Evolutionary conservation across 2,888 invertebrate genomes (phyloP), one percentile per base, ranked within the genome.

Genomic region (Oligia strigilis): DNA sequence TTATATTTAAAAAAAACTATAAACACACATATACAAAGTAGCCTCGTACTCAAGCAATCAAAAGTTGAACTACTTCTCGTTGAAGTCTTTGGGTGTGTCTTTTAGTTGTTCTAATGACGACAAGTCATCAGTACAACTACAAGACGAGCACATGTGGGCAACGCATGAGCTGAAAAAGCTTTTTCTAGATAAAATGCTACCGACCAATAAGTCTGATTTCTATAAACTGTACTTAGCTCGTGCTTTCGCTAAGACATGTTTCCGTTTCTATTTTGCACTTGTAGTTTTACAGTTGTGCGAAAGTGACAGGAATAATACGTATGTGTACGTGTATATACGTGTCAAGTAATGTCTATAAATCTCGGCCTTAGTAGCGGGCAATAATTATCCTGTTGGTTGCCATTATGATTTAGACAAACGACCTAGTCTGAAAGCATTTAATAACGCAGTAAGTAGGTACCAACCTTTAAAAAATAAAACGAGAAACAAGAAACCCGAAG

Each of bases 121-220:
- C n/a, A 60, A 23, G 58, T 58, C 23, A n/a, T 58, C n/a, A 58
- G 58, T n/a, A 58, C 14, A 14, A 43, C 23, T n/a, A 11, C 1
- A 36, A 36, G 29, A 62, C 36, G 36, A 36, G 4, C 4, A 46
- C 4, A 17, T 23, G 13, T 55, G 4, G 29, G 23, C 23, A 60
- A 49, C 0, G 8, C 11, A 4, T 36, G 36, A 6, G 4, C 3
- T 2, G 17, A 4, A 0, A 19, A 55, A 64, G 8, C 8, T 0
- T 40, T 23, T 19, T 40, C 14, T 75, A 36, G 6, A 40, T 4
- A 40, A n/a, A 55, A 43, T 23, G 5, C 17, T 2, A 36, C 0
- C 13, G 8, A 55, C 0, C 5, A 43, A 14, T 36, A 17, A n/a
- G 17, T 0, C 60, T n/a, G 36, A 52, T 2, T 52, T 52, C 29